Evolutionary conservation across 2,113 vertebrate species (phyloP).

Genomic region (Ranitomeya imitator): DNA sequence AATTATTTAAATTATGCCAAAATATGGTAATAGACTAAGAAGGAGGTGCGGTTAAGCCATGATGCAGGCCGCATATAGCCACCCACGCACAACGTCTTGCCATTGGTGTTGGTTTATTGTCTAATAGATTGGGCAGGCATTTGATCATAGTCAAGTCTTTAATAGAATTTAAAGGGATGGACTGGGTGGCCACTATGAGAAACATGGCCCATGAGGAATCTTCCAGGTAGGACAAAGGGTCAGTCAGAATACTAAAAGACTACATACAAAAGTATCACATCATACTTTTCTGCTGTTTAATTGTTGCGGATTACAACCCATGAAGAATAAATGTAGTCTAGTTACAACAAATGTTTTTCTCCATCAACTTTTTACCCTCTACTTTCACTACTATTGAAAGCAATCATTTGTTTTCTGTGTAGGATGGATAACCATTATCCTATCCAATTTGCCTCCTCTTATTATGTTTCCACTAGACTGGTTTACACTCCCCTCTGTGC

Average conservation of each 20-base stretch:
- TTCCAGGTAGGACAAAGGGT: background rate
- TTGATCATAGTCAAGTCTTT: no score
- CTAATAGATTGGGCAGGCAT: no score
- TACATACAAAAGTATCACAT: background rate
- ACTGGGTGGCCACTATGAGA: no score
- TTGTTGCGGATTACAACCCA: background rate
- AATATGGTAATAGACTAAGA: background rate
- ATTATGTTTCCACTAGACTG: background rate
- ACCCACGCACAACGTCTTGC: no score
- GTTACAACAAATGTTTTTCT: background rate
- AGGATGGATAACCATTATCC: slow-evolving; percentile 7
- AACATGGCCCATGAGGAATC: no score
- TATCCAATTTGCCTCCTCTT: slow-evolving; percentile 10
- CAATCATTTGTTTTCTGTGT: slow-evolving; percentile 9
- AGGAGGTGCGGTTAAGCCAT: no score
- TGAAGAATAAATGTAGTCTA: background rate
- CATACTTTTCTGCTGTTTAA: background rate
- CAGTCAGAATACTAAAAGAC: background rate
- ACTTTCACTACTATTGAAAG: background rate
- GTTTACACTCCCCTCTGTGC: background rate
- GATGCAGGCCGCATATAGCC: no score
- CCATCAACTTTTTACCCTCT: background rate
- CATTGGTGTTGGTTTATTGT: no score
- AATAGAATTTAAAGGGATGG: no score
- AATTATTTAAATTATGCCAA: background rate